Percentiles rank a stretch among this genome's conserved stretches.
phyloP scores from a whole-genome alignment of 2,113 vertebrate species.

The Emydocephalus ijimae region DNA sequence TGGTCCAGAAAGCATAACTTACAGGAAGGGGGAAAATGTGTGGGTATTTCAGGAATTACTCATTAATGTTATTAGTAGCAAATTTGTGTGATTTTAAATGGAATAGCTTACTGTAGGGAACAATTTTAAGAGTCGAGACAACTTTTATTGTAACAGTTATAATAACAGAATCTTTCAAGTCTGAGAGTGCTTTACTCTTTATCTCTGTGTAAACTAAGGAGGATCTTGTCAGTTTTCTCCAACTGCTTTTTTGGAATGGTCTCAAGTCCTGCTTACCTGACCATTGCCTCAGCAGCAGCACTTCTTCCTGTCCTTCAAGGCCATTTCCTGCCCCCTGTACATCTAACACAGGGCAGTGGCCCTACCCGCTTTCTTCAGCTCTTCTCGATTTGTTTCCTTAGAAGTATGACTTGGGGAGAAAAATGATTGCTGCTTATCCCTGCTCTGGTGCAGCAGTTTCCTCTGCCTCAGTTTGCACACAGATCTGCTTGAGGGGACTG shows the following conservation, averaged over 20 bases:
- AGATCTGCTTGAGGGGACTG: background rate
- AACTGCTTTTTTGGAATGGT: background rate
- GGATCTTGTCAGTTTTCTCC: background rate
- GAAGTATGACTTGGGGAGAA: background rate
- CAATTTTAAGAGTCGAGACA: background rate
- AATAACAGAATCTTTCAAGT: background rate
- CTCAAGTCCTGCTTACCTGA: background rate
- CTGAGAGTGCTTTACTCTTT: background rate
- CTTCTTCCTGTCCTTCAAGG: background rate
- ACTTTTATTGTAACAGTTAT: background rate
- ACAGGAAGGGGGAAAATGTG: background rate
- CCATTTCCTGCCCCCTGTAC: background rate
- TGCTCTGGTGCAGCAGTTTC: background rate
- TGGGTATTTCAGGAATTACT: background rate
- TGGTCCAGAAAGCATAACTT: background rate
- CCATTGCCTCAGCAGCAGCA: background rate
- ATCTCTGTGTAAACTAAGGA: background rate
- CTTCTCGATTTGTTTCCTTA: background rate
- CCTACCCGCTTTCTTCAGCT: background rate
- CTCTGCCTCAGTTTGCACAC: background rate
- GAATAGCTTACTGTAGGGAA: background rate
- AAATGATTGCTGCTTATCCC: background rate
- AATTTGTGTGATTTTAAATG: background rate
- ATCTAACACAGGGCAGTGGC: background rate
- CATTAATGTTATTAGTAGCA: background rate